A percentile compares a stretch with the other conserved stretches of the same genome.
phyloP scores from a whole-genome alignment of 2,888 invertebrate genomes.

The Sacculina carcini region DNA sequence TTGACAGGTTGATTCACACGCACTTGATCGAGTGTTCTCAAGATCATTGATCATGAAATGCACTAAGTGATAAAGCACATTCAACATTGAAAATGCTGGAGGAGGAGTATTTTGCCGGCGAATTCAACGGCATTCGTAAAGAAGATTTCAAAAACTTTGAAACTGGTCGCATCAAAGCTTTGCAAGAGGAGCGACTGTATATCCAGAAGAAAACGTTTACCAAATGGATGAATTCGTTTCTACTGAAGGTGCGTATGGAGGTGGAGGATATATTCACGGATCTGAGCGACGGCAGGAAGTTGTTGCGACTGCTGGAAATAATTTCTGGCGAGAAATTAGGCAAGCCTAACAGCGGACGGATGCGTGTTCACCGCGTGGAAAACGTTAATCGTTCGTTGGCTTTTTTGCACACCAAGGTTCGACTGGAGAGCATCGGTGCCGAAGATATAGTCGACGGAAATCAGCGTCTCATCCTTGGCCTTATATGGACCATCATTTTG shows the following conservation, averaged over 20 bases:
- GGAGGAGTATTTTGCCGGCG: no score
- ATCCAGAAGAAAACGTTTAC: conserved; percentile 99
- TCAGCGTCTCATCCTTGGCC: conserved; percentile 78
- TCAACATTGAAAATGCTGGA: no score
- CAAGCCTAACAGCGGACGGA: conserved; percentile 78
- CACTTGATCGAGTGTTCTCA: no score
- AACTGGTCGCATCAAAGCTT: conserved; percentile 79
- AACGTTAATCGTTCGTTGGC: conserved; percentile 93
- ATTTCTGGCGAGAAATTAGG: conserved; percentile 94
- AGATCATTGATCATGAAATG: no score
- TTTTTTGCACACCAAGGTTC: conserved; percentile 74
- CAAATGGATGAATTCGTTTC: conserved; percentile 96
- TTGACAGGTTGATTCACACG: no score
- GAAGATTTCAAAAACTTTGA: conserved; percentile 35
- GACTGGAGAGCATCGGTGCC: conserved; percentile 91
- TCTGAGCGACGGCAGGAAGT: conserved; percentile 75
- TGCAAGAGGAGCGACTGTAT: conserved; percentile 87
- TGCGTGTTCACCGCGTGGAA: conserved; percentile 96
- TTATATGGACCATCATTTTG: conserved; percentile 98
- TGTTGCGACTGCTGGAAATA: conserved; percentile 80
- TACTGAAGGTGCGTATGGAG: conserved; percentile 89
- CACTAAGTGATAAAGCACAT: no score
- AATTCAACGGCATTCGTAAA: no score
- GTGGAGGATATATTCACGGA: conserved; percentile 91
- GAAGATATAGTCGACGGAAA: conserved; percentile 98